Percentiles rank a stretch among this genome's conserved stretches.
Evolutionary conservation across 1,140 invertebrate species (phyloP).

Genomic region (Telenomus remus): DNA sequence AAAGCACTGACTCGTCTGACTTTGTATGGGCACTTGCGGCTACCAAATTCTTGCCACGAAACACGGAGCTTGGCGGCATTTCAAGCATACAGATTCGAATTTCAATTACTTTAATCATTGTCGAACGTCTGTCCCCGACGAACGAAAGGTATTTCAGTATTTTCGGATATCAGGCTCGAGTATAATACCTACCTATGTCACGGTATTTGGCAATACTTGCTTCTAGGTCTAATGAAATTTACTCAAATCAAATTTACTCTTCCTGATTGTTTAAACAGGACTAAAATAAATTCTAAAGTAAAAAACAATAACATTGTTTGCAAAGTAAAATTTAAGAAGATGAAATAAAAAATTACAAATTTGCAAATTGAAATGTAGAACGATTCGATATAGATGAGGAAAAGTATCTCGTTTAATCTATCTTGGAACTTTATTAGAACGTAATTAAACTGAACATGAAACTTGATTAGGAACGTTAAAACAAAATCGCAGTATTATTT

Average conservation of each 20-base stretch:
- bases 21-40: slow-evolving; percentile 12
- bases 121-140: slow-evolving; percentile 9
- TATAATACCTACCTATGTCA: slow-evolving; percentile 1
- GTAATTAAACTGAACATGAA: neutral
- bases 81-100: slow-evolving; percentile 28
- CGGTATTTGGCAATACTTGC: neutral
- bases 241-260: neutral
- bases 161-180: slow-evolving; percentile 1
- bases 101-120: slow-evolving; percentile 38
- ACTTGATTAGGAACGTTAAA: neutral
- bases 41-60: slow-evolving; percentile 24
- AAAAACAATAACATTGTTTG: no score
- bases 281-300: no score
- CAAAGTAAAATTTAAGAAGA: no score
- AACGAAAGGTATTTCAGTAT: slow-evolving; percentile 18
- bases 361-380: no score
- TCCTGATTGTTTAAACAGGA: neutral
- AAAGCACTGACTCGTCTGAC: slow-evolving; percentile 13
- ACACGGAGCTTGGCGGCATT: slow-evolving; percentile 11
- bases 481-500: slow-evolving; percentile 12
- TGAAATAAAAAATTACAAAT: no score
- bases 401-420: neutral
- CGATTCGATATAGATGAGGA: no score
- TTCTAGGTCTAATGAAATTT: slow-evolving; percentile 8
- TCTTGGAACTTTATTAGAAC: neutral